Evolutionary conservation across 1,140 invertebrate genomes (phyloP), one percentile per base, ranked within the genome.

Genomic region (Diprion similis): DNA sequence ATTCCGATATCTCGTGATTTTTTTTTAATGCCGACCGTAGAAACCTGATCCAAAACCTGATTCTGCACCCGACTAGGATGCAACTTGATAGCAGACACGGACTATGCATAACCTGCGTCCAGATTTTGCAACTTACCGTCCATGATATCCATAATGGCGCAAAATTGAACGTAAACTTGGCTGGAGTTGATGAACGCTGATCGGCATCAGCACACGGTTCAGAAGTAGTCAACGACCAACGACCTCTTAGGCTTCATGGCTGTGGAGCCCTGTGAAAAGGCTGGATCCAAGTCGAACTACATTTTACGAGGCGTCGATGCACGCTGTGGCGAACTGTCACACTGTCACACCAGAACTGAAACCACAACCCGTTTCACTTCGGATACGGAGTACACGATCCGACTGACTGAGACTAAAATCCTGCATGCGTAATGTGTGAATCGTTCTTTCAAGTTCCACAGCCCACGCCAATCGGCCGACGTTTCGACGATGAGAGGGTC

Each of bases 71-170:
- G 24, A 6, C 24, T 37, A 37, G 24, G 24, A 37, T 37, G 24
- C 24, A 37, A 37, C 24, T 1, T 37, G 24, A 37, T 37, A 37
- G 24, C 24, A 37, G 24, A 37, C 1, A 37, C 24, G 24, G 24
- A 37, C 24, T 37, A 37, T 37, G 24, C 24, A 37, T 37, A 6
- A 6, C 24, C 24, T 37, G 24, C 24, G 24, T 37, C 24, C 24
- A 37, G 2, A 37, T 37, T 37, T 15, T 18, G 7, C 10, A 45
- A 75, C 76, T 77, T 69, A 82, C 80, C 80, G 69, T 79, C 76
- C 78, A 78, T 80, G 66, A 80, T 77, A 75, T 82, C 77, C 80
- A 80, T 82, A 66, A 13, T 75, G 18, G 19, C 6, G 66, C 18
- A 8, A 19, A n/a, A 15, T 68, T 68, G 17, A 4, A 59, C n/a